Evolutionary conservation across 2,888 invertebrate genomes (phyloP).

Genomic region (Caenorhabditis zanzibari): DNA sequence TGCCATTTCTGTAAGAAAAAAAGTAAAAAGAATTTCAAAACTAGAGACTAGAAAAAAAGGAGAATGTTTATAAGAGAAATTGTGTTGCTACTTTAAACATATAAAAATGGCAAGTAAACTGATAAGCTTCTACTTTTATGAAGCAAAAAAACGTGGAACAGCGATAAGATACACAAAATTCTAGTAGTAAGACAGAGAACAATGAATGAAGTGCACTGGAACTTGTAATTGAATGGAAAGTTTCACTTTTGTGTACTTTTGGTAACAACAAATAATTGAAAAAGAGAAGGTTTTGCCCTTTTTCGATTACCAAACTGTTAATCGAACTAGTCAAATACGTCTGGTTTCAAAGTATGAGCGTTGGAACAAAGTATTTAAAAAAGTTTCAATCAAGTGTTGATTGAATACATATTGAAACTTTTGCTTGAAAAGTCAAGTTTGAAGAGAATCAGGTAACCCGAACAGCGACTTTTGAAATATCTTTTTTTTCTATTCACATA

Average conservation of each 20-base stretch:
- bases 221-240: neutral
- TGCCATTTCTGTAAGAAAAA: constrained; percentile 16
- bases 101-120: neutral
- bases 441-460: too few species aligned
- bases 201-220: constrained; percentile 17
- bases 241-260: neutral
- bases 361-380: neutral
- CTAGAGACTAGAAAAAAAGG: too few species aligned
- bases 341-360: constrained; percentile 1
- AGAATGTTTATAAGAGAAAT: too few species aligned
- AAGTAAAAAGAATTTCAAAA: neutral
- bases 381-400: neutral
- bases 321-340: constrained; percentile 5
- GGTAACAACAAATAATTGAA: neutral
- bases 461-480: too few species aligned
- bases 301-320: neutral
- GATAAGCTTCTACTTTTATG: neutral
- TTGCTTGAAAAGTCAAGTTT: too few species aligned
- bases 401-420: too few species aligned
- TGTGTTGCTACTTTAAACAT: constrained; percentile 5
- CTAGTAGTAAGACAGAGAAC: constrained; percentile 22
- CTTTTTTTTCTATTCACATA: too few species aligned
- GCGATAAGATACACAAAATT: constrained; percentile 7
- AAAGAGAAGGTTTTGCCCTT: neutral
- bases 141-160: constrained; percentile 25